Evolutionary conservation across 1,140 invertebrate species (phyloP), one percentile per base, ranked within the genome.

Genomic region (Drosophila gunungcola): DNA sequence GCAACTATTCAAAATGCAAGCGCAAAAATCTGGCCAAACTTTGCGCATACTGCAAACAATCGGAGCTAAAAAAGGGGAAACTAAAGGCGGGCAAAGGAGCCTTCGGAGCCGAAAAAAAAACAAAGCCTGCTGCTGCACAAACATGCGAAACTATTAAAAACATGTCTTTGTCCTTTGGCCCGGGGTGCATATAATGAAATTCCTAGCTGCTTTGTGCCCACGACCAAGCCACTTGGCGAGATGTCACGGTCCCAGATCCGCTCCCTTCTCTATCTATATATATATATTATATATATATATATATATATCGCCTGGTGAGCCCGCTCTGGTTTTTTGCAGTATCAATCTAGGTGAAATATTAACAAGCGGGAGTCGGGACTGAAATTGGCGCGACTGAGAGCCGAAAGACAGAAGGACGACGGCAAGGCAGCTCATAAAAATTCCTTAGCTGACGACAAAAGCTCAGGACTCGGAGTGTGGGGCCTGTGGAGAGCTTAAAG

Each of bases 311-410:
- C 36, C 39, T 21, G 2, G 29, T 32, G 29, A 1, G 5, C 48
- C 39, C 48, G 13, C 43, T 25, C 46, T 36, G 32, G 27, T 51
- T 74, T 75, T 65, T 75, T 65, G 45, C 70, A 49, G 83, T 83
- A 86, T 86, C 83, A 86, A 86, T 86, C 83, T 88, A 88, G 79
- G 83, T 86, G 83, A 86, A 86, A 86, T 86, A 86, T 86, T 88
- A 86, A 86, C 83, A 88, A 86, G 75, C 83, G 34, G 51, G 27
- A 78, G 62, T 41, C 49, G 70, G 57, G 69, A 72, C 74, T 79
- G 58, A 67, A 76, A 74, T 79, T 73, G 36, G 51, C 58, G 45
- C 60, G 80, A 74, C 65, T 45, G 70, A 61, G 57, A 60, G 62
- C 57, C 80, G 80, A 60, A 38, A 41, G 65, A 27, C 38, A 42